Evolutionary conservation across 2,888 invertebrate species (phyloP).

Genomic region (Sinohyriopsis cumingii): DNA sequence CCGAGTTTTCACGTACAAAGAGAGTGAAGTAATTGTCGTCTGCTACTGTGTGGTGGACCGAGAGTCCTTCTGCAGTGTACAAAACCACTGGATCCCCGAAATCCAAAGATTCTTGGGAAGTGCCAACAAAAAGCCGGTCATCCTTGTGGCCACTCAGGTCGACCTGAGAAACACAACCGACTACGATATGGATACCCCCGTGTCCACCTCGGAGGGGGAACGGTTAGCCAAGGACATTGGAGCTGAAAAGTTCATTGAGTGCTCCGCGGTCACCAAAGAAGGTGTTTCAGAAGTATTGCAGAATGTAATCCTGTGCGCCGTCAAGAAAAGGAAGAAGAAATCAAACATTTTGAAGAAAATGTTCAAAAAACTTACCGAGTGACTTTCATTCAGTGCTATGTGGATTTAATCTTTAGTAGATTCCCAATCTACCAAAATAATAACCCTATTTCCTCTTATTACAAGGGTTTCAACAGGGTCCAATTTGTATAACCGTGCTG

Average conservation of each 20-base stretch:
- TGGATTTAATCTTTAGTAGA: too few species aligned
- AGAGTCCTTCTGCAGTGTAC: constrained; percentile 47
- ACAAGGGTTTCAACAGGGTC: too few species aligned
- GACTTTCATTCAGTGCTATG: too few species aligned
- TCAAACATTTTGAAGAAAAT: constrained; percentile 39
- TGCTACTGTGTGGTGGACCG: constrained; percentile 55
- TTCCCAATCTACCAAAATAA: too few species aligned
- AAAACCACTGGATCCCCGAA: constrained; percentile 54
- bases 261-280: constrained; percentile 46
- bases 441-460: too few species aligned
- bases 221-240: constrained; percentile 52
- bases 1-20: constrained; percentile 53
- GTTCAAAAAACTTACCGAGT: constrained; percentile 21
- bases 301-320: constrained; percentile 45
- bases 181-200: constrained; percentile 14
- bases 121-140: constrained; percentile 38
- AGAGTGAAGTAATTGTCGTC: constrained; percentile 54
- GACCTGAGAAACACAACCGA: constrained; percentile 29
- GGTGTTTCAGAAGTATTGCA: constrained; percentile 52
- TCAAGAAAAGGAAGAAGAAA: constrained; percentile 48
- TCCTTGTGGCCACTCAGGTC: constrained; percentile 53
- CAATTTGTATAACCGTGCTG: too few species aligned
- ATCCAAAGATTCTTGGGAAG: constrained; percentile 38
- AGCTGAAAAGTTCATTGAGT: constrained; percentile 56
- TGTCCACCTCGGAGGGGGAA: constrained; percentile 45